Evolutionary conservation across 2,888 invertebrate species (phyloP).

Genomic region (Mallateleia sp.): DNA sequence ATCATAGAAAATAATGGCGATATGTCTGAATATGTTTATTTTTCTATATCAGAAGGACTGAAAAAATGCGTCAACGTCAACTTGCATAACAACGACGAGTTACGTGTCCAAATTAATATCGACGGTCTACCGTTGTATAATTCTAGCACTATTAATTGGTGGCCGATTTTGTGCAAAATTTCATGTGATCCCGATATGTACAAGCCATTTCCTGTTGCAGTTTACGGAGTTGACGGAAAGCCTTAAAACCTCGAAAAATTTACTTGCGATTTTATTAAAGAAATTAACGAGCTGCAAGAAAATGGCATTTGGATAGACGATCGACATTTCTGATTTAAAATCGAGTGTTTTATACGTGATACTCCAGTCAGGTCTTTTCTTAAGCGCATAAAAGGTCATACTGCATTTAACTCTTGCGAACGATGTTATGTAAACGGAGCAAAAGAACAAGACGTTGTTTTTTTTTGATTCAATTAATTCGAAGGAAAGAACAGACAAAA

Average conservation of each 20-base stretch:
- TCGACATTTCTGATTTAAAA: background rate
- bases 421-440: slow-evolving; percentile 65
- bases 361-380: slow-evolving; percentile 72
- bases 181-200: slow-evolving; percentile 63
- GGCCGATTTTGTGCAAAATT: slow-evolving; percentile 75
- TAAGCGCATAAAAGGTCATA: slow-evolving; percentile 73
- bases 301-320: slow-evolving; percentile 55
- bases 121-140: slow-evolving; percentile 73
- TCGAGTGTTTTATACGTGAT: slow-evolving; percentile 56
- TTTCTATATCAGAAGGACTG: slow-evolving; percentile 46
- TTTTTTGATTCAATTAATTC: slow-evolving; percentile 35
- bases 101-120: slow-evolving; percentile 50
- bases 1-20: slow-evolving; percentile 13
- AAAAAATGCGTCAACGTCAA: slow-evolving; percentile 19
- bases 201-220: slow-evolving; percentile 73
- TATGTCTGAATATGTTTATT: slow-evolving; percentile 49
- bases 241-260: slow-evolving; percentile 52
- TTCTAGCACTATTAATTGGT: slow-evolving; percentile 68
- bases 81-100: slow-evolving; percentile 17
- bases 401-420: slow-evolving; percentile 74
- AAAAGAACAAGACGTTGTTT: too few species aligned
- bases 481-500: slow-evolving; percentile 23
- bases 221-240: slow-evolving; percentile 69
- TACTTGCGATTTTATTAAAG: slow-evolving; percentile 62
- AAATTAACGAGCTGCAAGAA: slow-evolving; percentile 65